phyloP scores from a whole-genome alignment of 2,113 vertebrate species.

The Phylloscopus trochiloides region DNA sequence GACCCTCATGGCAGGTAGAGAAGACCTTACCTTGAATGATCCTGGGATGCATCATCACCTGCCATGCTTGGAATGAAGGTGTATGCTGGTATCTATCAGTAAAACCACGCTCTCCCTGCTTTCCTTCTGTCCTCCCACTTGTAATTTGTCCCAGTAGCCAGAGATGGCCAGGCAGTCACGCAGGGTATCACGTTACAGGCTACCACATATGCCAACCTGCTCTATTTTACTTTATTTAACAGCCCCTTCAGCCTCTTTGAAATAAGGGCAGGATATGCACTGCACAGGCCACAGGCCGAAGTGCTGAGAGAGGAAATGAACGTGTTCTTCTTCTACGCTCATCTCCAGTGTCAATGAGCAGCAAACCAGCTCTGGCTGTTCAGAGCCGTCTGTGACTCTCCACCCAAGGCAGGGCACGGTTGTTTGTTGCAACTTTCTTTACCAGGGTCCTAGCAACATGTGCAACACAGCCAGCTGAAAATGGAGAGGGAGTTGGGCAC shows the following conservation, averaged over 20 bases:
- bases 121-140: not conserved
- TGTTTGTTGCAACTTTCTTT: not conserved
- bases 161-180: not conserved
- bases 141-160: not conserved
- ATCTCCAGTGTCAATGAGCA: not conserved
- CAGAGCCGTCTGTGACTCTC: rapidly evolving
- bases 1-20: not conserved
- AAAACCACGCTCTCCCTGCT: not conserved
- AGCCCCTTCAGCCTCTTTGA: not conserved
- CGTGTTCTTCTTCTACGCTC: not conserved
- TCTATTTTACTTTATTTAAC: not conserved
- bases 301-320: not conserved
- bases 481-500: not conserved
- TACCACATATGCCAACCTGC: rapidly evolving
- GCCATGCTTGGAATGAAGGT: not conserved
- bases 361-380: not conserved
- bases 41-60: not conserved
- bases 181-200: not conserved
- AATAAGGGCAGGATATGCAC: not conserved
- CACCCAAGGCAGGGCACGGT: not conserved
- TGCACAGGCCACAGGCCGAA: not conserved
- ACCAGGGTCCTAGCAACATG: not conserved
- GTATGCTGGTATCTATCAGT: not conserved
- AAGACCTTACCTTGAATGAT: not conserved
- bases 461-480: not conserved